phyloP scores from a whole-genome alignment of 2,888 invertebrate species.

The Aporophyla nigra region DNA sequence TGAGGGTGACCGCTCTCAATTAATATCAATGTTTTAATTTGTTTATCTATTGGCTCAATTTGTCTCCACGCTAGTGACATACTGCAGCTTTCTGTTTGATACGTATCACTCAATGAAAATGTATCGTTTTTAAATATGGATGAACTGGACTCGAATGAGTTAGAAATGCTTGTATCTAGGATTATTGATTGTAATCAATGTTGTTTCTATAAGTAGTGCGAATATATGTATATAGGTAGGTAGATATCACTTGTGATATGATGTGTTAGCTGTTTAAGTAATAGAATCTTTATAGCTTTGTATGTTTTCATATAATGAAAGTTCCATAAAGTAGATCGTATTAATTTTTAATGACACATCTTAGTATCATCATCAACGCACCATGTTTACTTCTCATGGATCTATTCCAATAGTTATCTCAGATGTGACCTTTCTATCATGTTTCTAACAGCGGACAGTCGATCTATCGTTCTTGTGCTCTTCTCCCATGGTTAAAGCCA shows the following conservation, averaged over 20 bases:
- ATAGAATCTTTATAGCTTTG: neutral
- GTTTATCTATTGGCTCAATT: slow-evolving; percentile 67
- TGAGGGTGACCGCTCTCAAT: slow-evolving; percentile 59
- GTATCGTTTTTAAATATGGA: slow-evolving; percentile 49
- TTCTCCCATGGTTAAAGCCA: neutral
- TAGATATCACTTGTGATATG: neutral
- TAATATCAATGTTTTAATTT: slow-evolving; percentile 69
- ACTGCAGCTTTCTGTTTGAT: slow-evolving; percentile 45
- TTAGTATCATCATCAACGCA: neutral
- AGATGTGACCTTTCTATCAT: neutral
- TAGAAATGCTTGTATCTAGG: slow-evolving; percentile 2
- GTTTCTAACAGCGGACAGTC: neutral
- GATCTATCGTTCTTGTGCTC: neutral
- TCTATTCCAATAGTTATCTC: too few species aligned
- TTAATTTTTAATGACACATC: neutral
- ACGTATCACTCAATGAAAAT: slow-evolving; percentile 52
- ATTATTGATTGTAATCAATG: slow-evolving; percentile 14
- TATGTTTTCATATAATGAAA: neutral
- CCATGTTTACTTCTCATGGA: neutral
- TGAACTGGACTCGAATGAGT: slow-evolving; percentile 31
- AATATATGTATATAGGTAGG: too few species aligned
- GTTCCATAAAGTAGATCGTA: neutral
- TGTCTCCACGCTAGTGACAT: slow-evolving; percentile 41
- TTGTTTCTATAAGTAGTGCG: too few species aligned
- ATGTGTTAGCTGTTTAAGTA: neutral